phyloP scores from a whole-genome alignment of 2,797 vertebrate genomes.

The Coranthus polyacanthus region DNA sequence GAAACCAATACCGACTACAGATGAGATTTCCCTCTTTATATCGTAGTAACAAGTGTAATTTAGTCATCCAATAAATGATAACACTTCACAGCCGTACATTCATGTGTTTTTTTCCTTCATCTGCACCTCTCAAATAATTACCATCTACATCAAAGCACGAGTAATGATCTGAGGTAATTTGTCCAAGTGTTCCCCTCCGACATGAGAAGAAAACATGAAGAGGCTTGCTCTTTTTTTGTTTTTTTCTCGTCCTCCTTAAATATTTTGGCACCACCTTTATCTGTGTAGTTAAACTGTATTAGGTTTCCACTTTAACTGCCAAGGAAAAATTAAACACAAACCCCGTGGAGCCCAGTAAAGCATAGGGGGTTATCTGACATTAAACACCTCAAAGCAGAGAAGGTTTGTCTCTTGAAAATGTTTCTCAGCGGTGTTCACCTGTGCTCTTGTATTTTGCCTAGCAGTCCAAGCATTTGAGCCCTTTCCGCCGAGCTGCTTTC shows the following conservation, averaged over 20 bases:
- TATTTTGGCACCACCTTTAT: conserved; percentile 24
- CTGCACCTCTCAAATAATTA: conserved; percentile 29
- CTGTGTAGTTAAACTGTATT: background rate
- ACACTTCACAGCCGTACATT: background rate
- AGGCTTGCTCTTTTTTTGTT: conserved; percentile 1
- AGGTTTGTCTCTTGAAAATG: too few species aligned
- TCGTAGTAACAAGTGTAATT: conserved; percentile 16
- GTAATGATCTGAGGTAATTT: conserved; percentile 40
- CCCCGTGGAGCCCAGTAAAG: background rate
- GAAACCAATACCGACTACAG: conserved; percentile 7
- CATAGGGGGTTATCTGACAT: background rate
- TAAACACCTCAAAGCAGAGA: too few species aligned
- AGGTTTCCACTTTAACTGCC: background rate
- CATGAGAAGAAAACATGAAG: background rate
- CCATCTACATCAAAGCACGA: conserved; percentile 41
- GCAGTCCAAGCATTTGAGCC: background rate
- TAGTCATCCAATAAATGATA: conserved; percentile 1
- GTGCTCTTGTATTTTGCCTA: background rate
- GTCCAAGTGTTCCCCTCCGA: conserved; percentile 5
- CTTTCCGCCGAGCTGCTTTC: background rate
- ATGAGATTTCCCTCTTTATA: conserved; percentile 3
- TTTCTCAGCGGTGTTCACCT: background rate
- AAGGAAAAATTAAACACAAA: conserved; percentile 8
- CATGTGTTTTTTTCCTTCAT: background rate
- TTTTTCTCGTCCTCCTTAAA: background rate